A percentile compares a stretch with the other conserved stretches of the same genome.
These are phyloP conservation scores for Blastobasis adustella DNA, from an alignment of 2,888 invertebrate species.

Conservation along the genomic window DNA sequence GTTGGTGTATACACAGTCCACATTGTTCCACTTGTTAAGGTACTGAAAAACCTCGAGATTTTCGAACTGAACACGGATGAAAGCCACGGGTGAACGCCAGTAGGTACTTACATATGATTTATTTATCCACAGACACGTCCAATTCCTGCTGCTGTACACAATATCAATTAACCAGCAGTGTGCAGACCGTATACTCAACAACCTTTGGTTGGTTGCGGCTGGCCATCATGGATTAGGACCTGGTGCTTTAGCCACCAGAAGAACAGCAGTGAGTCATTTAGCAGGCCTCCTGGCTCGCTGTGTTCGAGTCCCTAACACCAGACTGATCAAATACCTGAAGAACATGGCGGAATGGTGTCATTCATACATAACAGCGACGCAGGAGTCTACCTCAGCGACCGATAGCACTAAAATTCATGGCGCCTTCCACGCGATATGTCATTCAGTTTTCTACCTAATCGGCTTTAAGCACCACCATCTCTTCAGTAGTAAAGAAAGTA, in stretches of 20 bases:
- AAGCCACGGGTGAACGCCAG: no score
- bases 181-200: constrained; percentile 49
- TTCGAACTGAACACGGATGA: no score
- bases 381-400: constrained; percentile 61
- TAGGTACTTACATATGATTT: background rate
- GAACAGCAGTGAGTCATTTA: constrained; percentile 58
- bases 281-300: constrained; percentile 61
- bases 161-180: constrained; percentile 66
- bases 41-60: no score
- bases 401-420: constrained; percentile 79
- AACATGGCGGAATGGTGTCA: constrained; percentile 90
- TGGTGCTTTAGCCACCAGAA: constrained; percentile 48
- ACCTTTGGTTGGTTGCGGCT: constrained; percentile 57
- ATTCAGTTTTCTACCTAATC: constrained; percentile 93
- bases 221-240: constrained; percentile 51
- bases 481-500: constrained; percentile 84
- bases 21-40: no score
- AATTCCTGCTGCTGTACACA: constrained; percentile 63
- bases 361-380: constrained; percentile 81
- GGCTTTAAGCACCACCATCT: constrained; percentile 92
- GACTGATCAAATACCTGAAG: constrained; percentile 67
- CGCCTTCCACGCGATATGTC: constrained; percentile 94
- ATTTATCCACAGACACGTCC: constrained; percentile 53
- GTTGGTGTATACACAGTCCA: no score
- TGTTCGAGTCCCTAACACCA: constrained; percentile 51